Percentiles rank a stretch among this genome's conserved stretches.
Conservation (phyloP, 2,888 invertebrate genomes). For the Athalia rosae region DNA sequence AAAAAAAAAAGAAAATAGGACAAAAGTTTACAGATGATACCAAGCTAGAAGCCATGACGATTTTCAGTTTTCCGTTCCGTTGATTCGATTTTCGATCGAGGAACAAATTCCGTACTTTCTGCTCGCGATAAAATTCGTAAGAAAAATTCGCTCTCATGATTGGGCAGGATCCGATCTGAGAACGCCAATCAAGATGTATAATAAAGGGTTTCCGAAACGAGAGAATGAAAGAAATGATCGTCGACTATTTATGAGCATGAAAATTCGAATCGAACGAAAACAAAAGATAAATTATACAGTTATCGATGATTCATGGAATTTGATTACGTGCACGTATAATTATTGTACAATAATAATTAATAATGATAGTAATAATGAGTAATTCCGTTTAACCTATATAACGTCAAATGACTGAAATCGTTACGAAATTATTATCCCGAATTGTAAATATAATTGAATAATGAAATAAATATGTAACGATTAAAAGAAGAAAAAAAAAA, state of each 20-base stretch:
- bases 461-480: conserved; percentile 3
- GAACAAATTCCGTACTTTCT: conserved; percentile 1
- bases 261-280: background rate
- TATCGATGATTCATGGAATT: background rate
- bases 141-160: background rate
- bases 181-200: background rate
- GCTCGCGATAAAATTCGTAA: background rate
- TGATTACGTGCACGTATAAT: conserved; percentile 1
- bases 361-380: background rate
- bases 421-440: background rate
- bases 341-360: background rate
- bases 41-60: no score
- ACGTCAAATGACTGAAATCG: conserved; percentile 8
- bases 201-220: background rate
- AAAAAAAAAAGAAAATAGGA: no score
- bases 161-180: conserved; percentile 35
- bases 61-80: background rate
- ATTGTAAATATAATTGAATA: conserved; percentile 21
- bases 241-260: background rate
- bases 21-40: no score
- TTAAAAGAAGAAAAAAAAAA: background rate
- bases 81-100: background rate
- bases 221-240: conserved; percentile 25
- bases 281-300: background rate
- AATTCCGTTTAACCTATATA: background rate